Conservation (phyloP, 2,113 vertebrate species). For the Syngnathoides biaculeatus region DNA sequence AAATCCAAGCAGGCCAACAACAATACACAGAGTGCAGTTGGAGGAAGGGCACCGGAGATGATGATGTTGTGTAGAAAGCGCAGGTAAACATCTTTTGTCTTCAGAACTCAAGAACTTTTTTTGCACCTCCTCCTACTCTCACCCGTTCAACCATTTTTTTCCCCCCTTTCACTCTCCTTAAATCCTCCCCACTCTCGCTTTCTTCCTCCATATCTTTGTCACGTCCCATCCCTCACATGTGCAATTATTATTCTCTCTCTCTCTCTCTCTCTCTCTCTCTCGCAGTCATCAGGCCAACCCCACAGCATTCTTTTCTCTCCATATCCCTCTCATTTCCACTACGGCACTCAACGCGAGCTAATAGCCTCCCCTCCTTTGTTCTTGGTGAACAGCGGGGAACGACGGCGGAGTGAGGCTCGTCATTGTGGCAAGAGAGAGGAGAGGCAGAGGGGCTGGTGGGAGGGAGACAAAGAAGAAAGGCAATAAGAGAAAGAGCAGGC, state of each 20-base stretch:
- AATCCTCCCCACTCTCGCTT: slow-evolving; percentile 35
- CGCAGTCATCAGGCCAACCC: slow-evolving; percentile 42
- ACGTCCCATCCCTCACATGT: slow-evolving; percentile 37
- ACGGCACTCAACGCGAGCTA: slow-evolving; percentile 64
- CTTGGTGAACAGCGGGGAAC: slow-evolving; percentile 70
- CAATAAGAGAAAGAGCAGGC: slow-evolving; percentile 56
- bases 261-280: slow-evolving; percentile 46
- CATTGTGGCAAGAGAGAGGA: slow-evolving; percentile 62
- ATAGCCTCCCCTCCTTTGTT: slow-evolving; percentile 71
- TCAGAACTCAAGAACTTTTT: slow-evolving; percentile 6
- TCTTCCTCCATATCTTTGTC: slow-evolving; percentile 36
- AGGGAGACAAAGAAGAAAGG: slow-evolving; percentile 64
- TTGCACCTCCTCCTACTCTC: slow-evolving; percentile 27
- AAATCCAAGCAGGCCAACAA: slow-evolving; percentile 70
- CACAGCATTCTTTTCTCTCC: slow-evolving; percentile 49
- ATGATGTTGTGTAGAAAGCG: slow-evolving; percentile 20
- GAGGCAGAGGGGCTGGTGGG: slow-evolving; percentile 44
- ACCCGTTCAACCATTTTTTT: slow-evolving; percentile 11
- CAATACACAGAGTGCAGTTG: slow-evolving; percentile 26
- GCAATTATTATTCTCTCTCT: slow-evolving; percentile 42
- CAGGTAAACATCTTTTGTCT: slow-evolving; percentile 28
- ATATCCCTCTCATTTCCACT: slow-evolving; percentile 63
- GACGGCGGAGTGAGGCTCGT: slow-evolving; percentile 68
- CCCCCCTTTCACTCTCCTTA: slow-evolving; percentile 17
- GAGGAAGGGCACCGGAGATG: slow-evolving; percentile 29